These are phyloP conservation scores for Ianthella basta DNA, from an alignment of 37 sponge, comb jelly and placozoan genomes.

Conservation along the genomic window DNA sequence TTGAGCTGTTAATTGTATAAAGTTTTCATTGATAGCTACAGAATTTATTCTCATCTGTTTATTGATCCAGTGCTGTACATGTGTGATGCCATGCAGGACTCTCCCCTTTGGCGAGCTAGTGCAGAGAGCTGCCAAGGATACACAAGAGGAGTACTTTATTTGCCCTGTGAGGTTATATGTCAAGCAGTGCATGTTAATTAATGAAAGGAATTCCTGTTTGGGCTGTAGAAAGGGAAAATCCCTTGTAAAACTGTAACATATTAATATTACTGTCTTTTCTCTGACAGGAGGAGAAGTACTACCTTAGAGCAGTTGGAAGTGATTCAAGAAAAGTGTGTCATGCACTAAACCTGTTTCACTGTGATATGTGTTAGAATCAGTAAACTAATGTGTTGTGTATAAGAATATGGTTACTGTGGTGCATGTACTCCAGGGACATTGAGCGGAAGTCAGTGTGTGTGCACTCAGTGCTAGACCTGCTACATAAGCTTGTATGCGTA, in stretches of 20 bases:
- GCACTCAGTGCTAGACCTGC: too few relatives aligned
- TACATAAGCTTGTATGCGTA: background rate
- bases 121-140: slow-evolving; percentile 36
- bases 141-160: slow-evolving; percentile 58
- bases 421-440: too few relatives aligned
- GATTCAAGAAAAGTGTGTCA: slow-evolving; percentile 80
- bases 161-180: slow-evolving; percentile 38
- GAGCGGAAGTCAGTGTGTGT: too few relatives aligned
- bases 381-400: background rate
- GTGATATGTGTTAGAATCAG: background rate
- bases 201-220: background rate
- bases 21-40: too few relatives aligned
- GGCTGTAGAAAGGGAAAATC: background rate
- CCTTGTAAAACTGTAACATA: background rate
- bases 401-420: background rate
- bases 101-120: slow-evolving; percentile 81
- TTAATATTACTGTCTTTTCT: background rate
- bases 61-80: too few relatives aligned
- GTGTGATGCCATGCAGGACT: slow-evolving; percentile 55
- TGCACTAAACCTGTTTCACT: too few relatives aligned
- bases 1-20: too few relatives aligned
- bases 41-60: too few relatives aligned
- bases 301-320: slow-evolving; percentile 75
- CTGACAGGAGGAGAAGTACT: slow-evolving; percentile 85
- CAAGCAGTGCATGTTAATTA: background rate